These are phyloP conservation scores for Pseudochromis fuscus DNA, from an alignment of 2,797 vertebrate species.

Conservation along the genomic window DNA sequence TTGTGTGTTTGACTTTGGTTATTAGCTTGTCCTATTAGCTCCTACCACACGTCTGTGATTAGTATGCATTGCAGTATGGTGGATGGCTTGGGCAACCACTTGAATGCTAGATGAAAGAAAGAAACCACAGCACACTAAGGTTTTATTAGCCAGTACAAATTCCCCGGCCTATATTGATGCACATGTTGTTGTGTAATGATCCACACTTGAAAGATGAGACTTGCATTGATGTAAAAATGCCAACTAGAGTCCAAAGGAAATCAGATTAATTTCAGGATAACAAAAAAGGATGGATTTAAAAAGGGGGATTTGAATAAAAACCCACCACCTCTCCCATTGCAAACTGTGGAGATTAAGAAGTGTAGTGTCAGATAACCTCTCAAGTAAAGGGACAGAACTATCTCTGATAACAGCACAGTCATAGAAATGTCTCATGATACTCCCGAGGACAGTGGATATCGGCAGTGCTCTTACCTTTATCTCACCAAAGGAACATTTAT, in stretches of 20 bases:
- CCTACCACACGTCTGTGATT: conserved; percentile 45
- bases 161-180: not conserved
- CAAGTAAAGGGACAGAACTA: conserved; percentile 36
- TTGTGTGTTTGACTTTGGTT: conserved; percentile 44
- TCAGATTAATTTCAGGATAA: conserved; percentile 28
- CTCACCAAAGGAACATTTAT: conserved; percentile 47
- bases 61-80: conserved; percentile 17
- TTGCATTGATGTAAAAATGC: conserved; percentile 50
- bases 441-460: conserved; percentile 61
- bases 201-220: conserved; percentile 34
- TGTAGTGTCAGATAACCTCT: conserved; percentile 64
- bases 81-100: not conserved
- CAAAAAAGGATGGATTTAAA: conserved; percentile 27
- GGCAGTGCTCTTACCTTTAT: conserved; percentile 40
- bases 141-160: conserved; percentile 1
- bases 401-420: conserved; percentile 56
- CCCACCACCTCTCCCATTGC: conserved; percentile 33
- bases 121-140: conserved; percentile 1
- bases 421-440: conserved; percentile 53
- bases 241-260: conserved; percentile 23
- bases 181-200: conserved; percentile 12
- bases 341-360: conserved; percentile 58
- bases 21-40: not conserved
- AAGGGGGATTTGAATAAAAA: conserved; percentile 48
- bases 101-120: conserved; percentile 15